Percentiles rank a stretch among this genome's conserved stretches.
These are phyloP conservation scores for Otolemur garnettii DNA, from an alignment of 2,113 vertebrate genomes.

Conservation along the genomic window DNA sequence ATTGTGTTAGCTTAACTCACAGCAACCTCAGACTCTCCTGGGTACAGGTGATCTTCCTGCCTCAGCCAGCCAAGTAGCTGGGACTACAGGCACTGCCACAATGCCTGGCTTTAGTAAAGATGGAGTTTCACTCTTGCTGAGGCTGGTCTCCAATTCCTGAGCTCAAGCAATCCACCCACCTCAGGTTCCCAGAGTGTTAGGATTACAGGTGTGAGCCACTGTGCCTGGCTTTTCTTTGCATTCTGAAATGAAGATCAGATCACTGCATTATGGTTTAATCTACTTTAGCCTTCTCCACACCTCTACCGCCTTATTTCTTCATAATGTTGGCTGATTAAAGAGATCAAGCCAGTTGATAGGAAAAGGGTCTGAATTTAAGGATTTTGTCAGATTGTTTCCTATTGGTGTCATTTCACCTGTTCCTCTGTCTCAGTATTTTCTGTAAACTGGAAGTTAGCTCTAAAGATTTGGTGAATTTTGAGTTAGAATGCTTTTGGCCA, in stretches of 20 bases:
- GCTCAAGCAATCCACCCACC: no score
- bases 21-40: no score
- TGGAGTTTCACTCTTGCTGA: no score
- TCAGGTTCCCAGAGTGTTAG: no score
- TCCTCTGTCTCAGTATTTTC: neutral
- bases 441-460: neutral
- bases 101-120: no score
- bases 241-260: neutral
- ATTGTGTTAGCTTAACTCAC: no score
- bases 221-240: neutral
- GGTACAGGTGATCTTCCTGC: no score
- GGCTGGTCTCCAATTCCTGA: no score
- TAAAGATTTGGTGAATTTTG: neutral
- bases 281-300: neutral
- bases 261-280: neutral
- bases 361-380: neutral
- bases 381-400: conserved; percentile 11
- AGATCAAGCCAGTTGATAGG: neutral
- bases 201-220: no score
- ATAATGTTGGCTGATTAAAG: neutral
- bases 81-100: no score
- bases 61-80: no score
- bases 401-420: neutral
- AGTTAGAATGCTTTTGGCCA: neutral
- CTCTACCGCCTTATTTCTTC: neutral